These are phyloP conservation scores for Melikaiella ostensackeni DNA, from an alignment of 2,888 invertebrate genomes.

Conservation along the genomic window DNA sequence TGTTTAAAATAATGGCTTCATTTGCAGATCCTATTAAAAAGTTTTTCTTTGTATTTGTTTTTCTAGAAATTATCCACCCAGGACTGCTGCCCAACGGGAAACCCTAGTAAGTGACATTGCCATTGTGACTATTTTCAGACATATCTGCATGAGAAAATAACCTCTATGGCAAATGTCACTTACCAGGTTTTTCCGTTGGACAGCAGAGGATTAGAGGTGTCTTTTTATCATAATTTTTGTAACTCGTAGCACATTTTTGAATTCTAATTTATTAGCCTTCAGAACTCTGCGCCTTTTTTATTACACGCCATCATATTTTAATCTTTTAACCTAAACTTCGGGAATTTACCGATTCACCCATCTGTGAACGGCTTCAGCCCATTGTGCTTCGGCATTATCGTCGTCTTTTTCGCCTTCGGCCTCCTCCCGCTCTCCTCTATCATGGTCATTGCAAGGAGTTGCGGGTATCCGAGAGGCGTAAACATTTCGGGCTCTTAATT, in stretches of 20 bases:
- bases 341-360: constrained; percentile 83
- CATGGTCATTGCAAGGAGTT: constrained; percentile 64
- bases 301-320: background rate
- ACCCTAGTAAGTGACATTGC: too few relatives aligned
- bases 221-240: too few relatives aligned
- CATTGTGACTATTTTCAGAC: too few relatives aligned
- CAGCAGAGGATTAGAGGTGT: too few relatives aligned
- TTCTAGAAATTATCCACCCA: too few relatives aligned
- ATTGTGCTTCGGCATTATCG: constrained; percentile 76
- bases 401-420: constrained; percentile 78
- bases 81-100: too few relatives aligned
- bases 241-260: too few relatives aligned
- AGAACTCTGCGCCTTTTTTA: background rate
- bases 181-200: too few relatives aligned
- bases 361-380: constrained; percentile 83
- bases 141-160: too few relatives aligned
- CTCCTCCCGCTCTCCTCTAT: constrained; percentile 76
- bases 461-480: constrained; percentile 68
- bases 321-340: background rate
- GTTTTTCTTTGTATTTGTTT: too few relatives aligned
- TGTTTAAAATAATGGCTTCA: background rate
- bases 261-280: background rate
- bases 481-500: constrained; percentile 79
- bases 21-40: background rate
- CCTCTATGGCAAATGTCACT: too few relatives aligned